phyloP scores from a whole-genome alignment of 2,113 vertebrate genomes.

The Ceyx cyanopectus region DNA sequence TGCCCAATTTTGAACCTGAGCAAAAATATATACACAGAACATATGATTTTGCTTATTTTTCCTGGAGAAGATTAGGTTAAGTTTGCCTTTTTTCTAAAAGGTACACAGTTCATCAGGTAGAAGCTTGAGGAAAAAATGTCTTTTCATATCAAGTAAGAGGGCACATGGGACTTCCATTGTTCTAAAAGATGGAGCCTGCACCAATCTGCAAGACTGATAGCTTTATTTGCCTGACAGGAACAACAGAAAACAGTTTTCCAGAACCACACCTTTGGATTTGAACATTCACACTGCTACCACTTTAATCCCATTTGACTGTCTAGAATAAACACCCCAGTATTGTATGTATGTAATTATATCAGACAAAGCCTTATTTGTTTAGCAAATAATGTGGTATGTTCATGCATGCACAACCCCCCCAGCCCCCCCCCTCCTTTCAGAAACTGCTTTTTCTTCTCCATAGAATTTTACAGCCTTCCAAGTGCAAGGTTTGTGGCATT shows the following conservation, averaged over 20 bases:
- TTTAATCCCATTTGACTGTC: neutral
- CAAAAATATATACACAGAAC: neutral
- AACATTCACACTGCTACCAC: neutral
- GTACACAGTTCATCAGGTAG: neutral
- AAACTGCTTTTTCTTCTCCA: neutral
- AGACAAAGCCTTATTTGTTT: neutral
- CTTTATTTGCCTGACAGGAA: slow-evolving; percentile 9
- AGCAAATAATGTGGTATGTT: neutral
- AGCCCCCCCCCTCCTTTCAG: neutral
- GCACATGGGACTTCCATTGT: neutral
- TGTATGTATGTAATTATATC: neutral
- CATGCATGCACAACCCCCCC: no score
- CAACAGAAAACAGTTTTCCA: neutral
- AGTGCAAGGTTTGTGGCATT: neutral
- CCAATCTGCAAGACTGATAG: neutral
- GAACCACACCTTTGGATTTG: neutral
- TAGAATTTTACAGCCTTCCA: neutral
- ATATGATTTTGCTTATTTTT: neutral
- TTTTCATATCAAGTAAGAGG: neutral
- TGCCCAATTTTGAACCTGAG: neutral
- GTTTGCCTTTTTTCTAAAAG: neutral
- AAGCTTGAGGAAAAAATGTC: neutral
- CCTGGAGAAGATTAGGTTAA: neutral
- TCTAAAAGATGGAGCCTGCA: neutral
- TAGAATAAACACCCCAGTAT: no score